phyloP scores from a whole-genome alignment of 2,797 vertebrate species.

The Micropoecilia bifurca region DNA sequence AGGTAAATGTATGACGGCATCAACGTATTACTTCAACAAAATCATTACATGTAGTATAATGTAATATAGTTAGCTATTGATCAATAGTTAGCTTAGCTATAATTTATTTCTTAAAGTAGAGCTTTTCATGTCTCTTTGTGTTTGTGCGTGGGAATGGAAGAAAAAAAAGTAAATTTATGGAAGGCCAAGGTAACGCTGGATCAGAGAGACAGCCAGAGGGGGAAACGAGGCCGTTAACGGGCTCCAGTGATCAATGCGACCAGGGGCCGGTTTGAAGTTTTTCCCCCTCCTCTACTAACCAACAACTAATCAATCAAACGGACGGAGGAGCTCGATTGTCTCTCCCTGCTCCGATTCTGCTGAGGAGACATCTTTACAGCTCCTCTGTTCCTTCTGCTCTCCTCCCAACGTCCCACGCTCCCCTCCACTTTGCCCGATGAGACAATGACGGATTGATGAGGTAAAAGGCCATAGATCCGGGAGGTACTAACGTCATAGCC shows the following conservation, averaged over 20 bases:
- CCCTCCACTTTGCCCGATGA: constrained; percentile 58
- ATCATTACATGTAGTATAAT: constrained; percentile 21
- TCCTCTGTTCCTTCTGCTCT: constrained; percentile 40
- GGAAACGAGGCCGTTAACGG: constrained; percentile 47
- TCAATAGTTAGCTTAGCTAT: constrained; percentile 9
- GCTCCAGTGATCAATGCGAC: constrained; percentile 60
- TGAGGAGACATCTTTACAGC: constrained; percentile 73
- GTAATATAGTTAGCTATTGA: background rate
- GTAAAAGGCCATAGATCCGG: constrained; percentile 75
- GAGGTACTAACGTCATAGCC: constrained; percentile 96
- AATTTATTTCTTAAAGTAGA: constrained; percentile 17
- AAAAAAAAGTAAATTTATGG: constrained; percentile 23
- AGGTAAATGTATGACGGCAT: background rate
- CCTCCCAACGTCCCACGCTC: constrained; percentile 47
- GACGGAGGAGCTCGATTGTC: constrained; percentile 52
- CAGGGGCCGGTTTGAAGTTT: constrained; percentile 41
- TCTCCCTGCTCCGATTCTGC: constrained; percentile 64
- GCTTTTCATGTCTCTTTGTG: background rate
- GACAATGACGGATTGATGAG: constrained; percentile 69
- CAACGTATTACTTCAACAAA: background rate
- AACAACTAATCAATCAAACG: constrained; percentile 69
- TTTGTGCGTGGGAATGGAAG: background rate
- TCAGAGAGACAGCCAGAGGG: constrained; percentile 33
- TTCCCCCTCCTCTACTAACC: constrained; percentile 23
- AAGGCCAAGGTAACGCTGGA: constrained; percentile 37